Base-by-base conservation (phyloP, 2,888 invertebrate genomes). In the Epinotia nisella region DNA sequence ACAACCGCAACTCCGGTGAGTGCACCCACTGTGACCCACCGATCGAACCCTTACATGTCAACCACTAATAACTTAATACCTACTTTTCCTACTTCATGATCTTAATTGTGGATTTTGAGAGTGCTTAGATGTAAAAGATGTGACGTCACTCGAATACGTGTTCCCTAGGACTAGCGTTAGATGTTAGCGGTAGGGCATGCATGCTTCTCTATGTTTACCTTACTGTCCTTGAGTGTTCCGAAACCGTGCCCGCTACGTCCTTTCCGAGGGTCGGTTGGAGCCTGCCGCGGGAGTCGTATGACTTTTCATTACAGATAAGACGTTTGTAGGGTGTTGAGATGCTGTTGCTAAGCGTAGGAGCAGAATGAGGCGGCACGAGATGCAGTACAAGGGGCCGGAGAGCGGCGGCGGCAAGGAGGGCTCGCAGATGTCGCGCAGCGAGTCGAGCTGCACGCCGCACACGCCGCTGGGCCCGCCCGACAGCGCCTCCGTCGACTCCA, bases 401-500 rank as follows among this genome's bases (percentile, higher is more conserved):
- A 83, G 83, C 78, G 84, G 85, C 79, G 86, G 87, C 78, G 87
- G 88, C 84, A 90, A 89, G 83, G 87, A 89, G 74, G 86, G 88
- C 85, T 87, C 89, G 84, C 94, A 90, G 88, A 96, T 96, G 96
- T 96, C 96, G 79, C 96, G 96, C 90, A 94, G 96, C 94, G 96
- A 96, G 93, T 94, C 96, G 78, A 96, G 96, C 89, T 91, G 90
- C 87, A 92, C 91, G 77, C 93, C 91, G 79, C 94, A 89, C 87
- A 92, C 93, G 17, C 93, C 94, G 75, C 86, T 93, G 77, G 92
- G 92, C 72, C 89, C 88, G 73, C 91, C 93, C 86, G 97, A 97
- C 94, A 97, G 96, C 95, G 96, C 95, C 90, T 96, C 97, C 95
- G 97, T 97, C 90, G 97, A 97, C 94, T 97, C 97, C 90, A 97